phyloP scores from a whole-genome alignment of 2,797 vertebrate species.

The Mormyrus hasselquistii region DNA sequence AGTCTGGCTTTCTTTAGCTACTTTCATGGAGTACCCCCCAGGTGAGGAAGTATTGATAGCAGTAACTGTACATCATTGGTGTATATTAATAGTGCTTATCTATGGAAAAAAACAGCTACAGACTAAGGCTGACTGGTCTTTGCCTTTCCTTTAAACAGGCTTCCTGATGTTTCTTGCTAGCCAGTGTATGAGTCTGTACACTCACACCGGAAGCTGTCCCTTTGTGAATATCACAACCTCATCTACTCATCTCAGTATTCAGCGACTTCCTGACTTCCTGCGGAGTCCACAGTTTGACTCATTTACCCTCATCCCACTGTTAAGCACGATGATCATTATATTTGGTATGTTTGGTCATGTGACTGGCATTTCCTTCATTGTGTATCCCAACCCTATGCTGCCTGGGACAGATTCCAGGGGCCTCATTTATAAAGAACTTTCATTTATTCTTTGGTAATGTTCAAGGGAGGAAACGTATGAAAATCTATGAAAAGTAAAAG shows the following conservation, averaged over 20 bases:
- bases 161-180: conserved; percentile 72
- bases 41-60: not conserved
- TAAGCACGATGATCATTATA: conserved; percentile 82
- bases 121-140: not conserved
- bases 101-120: not conserved
- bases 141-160: conserved; percentile 33
- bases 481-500: not conserved
- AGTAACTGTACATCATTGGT: not conserved
- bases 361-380: not conserved
- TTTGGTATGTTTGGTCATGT: conserved; percentile 64
- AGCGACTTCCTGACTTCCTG: not conserved
- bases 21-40: not conserved
- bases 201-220: conserved; percentile 40
- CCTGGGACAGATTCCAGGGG: not conserved
- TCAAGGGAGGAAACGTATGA: not conserved
- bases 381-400: not conserved
- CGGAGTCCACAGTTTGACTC: conserved; percentile 22
- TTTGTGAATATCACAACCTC: conserved; percentile 35
- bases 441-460: not conserved
- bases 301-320: conserved; percentile 70
- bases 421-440: not conserved
- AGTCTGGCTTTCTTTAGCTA: no score
- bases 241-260: conserved; percentile 19
- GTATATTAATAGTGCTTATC: not conserved
- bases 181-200: conserved; percentile 73